Evolutionary conservation across 2,888 invertebrate species (phyloP).

Genomic region (Chalcosyrphus nemorum): DNA sequence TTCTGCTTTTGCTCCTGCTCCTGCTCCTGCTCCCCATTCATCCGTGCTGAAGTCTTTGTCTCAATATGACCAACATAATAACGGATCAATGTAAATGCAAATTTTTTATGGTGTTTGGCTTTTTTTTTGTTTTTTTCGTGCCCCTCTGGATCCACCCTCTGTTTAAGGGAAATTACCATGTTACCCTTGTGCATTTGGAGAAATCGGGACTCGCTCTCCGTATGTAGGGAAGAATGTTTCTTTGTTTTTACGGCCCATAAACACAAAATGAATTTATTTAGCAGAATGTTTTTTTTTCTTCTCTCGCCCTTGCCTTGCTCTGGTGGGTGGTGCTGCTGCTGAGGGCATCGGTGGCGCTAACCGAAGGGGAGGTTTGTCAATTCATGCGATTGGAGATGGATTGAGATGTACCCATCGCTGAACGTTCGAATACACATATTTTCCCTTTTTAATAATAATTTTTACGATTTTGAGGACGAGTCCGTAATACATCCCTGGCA

Average conservation of each 20-base stretch:
- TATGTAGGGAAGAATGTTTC: constrained; percentile 50
- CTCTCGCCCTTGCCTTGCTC: background rate
- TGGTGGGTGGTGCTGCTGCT: constrained; percentile 6
- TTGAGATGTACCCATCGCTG: constrained; percentile 58
- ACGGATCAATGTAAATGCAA: constrained; percentile 73
- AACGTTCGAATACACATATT: constrained; percentile 66
- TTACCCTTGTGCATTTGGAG: constrained; percentile 55
- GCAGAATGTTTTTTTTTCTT: constrained; percentile 31
- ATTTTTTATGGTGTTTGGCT: constrained; percentile 67
- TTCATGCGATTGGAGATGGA: constrained; percentile 66
- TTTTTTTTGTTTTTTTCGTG: no score
- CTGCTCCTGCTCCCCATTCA: constrained; percentile 18
- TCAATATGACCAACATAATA: constrained; percentile 72
- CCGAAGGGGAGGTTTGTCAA: constrained; percentile 47
- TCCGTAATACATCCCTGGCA: constrained; percentile 18
- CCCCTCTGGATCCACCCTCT: background rate
- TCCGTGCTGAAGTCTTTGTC: constrained; percentile 64
- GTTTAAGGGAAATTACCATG: constrained; percentile 59
- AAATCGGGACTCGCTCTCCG: constrained; percentile 31
- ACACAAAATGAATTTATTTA: constrained; percentile 73
- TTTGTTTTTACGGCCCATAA: constrained; percentile 73
- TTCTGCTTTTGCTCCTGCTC: no score
- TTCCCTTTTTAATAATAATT: constrained; percentile 67
- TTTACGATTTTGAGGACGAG: constrained; percentile 65
- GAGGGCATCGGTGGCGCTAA: constrained; percentile 1